A percentile compares a stretch with the other conserved stretches of the same genome.
These are phyloP conservation scores for Lasioglossum malachurum DNA, from an alignment of 2,888 invertebrate species.

Conservation along the genomic window DNA sequence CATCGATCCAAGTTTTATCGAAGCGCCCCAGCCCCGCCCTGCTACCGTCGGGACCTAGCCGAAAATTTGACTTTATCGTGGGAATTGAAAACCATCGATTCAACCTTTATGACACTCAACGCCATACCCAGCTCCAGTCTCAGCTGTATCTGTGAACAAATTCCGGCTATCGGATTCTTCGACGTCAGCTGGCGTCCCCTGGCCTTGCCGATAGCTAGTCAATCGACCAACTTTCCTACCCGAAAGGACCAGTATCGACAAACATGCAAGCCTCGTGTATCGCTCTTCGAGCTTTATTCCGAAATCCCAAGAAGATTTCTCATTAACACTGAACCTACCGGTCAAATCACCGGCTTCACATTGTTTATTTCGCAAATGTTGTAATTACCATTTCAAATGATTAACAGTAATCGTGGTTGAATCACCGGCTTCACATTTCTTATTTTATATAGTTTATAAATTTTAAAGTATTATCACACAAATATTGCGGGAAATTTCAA, in stretches of 20 bases:
- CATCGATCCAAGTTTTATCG: conserved; percentile 85
- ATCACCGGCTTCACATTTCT: too few relatives aligned
- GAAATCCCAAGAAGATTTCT: neutral
- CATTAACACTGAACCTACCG: neutral
- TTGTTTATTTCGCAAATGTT: too few relatives aligned
- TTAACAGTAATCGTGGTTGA: too few relatives aligned
- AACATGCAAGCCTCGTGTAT: conserved; percentile 8
- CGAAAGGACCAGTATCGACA: neutral
- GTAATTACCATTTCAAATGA: too few relatives aligned
- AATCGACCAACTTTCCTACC: neutral
- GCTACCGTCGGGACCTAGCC: conserved; percentile 58
- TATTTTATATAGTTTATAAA: too few relatives aligned
- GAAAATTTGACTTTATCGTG: conserved; percentile 68
- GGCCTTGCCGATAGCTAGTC: neutral
- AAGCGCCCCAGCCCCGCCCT: conserved; percentile 83
- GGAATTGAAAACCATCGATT: conserved; percentile 46
- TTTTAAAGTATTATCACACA: too few relatives aligned
- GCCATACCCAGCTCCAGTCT: neutral
- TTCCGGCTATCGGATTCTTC: conserved; percentile 17
- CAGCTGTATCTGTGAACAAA: conserved; percentile 39
- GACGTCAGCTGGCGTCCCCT: conserved; percentile 23
- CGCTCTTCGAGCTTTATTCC: neutral
- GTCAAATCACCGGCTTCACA: neutral
- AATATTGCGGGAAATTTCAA: too few relatives aligned
- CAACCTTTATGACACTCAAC: neutral